phyloP scores from a whole-genome alignment of 2,113 vertebrate genomes.

The Prionailurus viverrinus region DNA sequence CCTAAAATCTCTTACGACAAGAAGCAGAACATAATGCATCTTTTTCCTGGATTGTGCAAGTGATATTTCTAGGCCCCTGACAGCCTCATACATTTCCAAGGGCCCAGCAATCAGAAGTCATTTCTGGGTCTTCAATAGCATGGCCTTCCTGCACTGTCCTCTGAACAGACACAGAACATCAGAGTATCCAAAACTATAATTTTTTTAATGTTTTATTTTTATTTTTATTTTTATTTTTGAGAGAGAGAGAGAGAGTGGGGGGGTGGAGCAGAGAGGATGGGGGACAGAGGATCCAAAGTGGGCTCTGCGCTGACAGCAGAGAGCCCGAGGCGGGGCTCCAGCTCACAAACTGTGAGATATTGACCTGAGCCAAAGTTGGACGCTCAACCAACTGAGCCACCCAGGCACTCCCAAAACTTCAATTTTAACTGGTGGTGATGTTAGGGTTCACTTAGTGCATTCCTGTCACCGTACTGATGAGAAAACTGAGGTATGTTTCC shows the following conservation, averaged over 20 bases:
- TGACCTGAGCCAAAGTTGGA: too few species aligned
- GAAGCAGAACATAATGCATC: background rate
- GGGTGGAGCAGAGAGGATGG: too few species aligned
- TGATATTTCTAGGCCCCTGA: background rate
- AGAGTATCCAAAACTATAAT: background rate
- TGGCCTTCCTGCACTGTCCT: background rate
- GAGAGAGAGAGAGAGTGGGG: too few species aligned
- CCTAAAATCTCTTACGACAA: background rate
- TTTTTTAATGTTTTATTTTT: background rate
- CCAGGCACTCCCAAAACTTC: background rate
- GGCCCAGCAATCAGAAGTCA: background rate
- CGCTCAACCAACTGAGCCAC: too few species aligned
- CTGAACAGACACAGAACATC: background rate
- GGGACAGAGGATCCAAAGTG: too few species aligned
- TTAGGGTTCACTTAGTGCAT: background rate
- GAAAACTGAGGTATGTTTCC: background rate
- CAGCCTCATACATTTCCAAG: background rate
- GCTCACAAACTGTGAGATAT: too few species aligned
- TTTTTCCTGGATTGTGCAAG: background rate
- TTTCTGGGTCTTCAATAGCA: background rate
- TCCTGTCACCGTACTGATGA: background rate
- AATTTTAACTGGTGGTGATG: background rate
- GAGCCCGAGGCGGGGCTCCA: too few species aligned
- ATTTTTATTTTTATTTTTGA: too few species aligned
- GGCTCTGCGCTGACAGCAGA: too few species aligned